Evolutionary conservation across 2,113 vertebrate genomes (phyloP), one percentile per base, ranked within the genome.

Genomic region (Crotalus horridus): DNA sequence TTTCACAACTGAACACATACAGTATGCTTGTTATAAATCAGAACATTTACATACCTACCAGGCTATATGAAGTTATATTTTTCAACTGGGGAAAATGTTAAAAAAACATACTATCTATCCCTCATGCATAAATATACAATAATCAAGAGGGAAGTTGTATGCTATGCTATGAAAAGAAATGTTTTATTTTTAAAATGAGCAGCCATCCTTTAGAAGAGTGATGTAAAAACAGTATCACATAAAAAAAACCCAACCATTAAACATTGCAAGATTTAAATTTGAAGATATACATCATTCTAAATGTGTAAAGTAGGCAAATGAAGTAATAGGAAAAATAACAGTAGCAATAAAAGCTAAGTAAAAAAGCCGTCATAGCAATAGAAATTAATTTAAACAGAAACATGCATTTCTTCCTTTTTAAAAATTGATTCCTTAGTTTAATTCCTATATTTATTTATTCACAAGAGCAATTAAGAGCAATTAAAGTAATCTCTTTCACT

Each of bases 401-500:
- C 24, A 1, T 85, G 89, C 15, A 5, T 6, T 95, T 23, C 46
- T 91, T 94, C 90, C 13, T 33, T 92, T 93, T 29, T 26, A 92
- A 69, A 4, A 88, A 39, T 8, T n/a, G 90, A 97, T 81, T 43
- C 15, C 3, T 74, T 86, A 43, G 74, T 29, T 94, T 13, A 87
- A 93, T 74, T 92, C 94, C 54, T 92, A 0, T 94, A 93, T 95
- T 94, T 96, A 93, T 96, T 92, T 90, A 92, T 95, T 94, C 86
- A 85, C 81, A 92, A 91, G 51, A 91, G 12, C 15, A 94, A 92
- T 89, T 94, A 95, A 17, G 5, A 94, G 61, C 33, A 64, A 90
- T 91, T 94, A 58, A 93, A 94, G 85, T 90, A 55, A 92, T 95
- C 94, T 95, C 92, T 81, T 94, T 86, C 89, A 91, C 13, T 93